Conservation (phyloP, 2,113 vertebrate species). For the Balaenoptera acutorostrata region DNA sequence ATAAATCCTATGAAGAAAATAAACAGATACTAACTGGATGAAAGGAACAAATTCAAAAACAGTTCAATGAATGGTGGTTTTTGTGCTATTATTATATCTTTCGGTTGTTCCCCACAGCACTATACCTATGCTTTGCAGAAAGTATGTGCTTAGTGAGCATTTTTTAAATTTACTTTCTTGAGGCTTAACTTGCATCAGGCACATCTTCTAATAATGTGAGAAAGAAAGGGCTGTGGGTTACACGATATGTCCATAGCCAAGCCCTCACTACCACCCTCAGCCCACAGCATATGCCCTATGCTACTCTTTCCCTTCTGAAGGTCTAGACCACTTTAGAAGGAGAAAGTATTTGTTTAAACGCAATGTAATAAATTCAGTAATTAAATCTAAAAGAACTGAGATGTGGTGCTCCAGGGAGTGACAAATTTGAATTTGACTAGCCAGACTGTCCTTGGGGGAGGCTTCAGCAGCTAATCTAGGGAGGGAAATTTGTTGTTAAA, state of each 20-base stretch:
- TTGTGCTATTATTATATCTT: background rate
- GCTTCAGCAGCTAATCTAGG: constrained; percentile 43
- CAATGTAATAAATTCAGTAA: background rate
- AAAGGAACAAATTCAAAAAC: background rate
- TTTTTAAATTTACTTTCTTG: background rate
- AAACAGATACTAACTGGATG: background rate
- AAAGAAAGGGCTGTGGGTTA: background rate
- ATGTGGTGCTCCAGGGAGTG: background rate
- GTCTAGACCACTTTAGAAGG: background rate
- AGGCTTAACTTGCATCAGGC: background rate
- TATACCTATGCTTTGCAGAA: background rate
- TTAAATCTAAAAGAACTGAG: constrained; percentile 52
- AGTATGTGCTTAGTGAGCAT: background rate
- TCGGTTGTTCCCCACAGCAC: background rate
- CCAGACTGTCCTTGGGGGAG: constrained; percentile 16
- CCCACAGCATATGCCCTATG: background rate
- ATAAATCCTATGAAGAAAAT: background rate
- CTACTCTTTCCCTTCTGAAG: background rate
- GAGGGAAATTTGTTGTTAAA: constrained; percentile 71
- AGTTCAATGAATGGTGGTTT: background rate
- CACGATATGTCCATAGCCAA: background rate
- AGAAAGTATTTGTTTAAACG: constrained; percentile 19
- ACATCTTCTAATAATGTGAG: background rate
- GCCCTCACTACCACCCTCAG: background rate
- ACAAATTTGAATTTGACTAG: background rate